phyloP scores from a whole-genome alignment of 2,113 vertebrate species.

The Poeciliopsis occidentalis region DNA sequence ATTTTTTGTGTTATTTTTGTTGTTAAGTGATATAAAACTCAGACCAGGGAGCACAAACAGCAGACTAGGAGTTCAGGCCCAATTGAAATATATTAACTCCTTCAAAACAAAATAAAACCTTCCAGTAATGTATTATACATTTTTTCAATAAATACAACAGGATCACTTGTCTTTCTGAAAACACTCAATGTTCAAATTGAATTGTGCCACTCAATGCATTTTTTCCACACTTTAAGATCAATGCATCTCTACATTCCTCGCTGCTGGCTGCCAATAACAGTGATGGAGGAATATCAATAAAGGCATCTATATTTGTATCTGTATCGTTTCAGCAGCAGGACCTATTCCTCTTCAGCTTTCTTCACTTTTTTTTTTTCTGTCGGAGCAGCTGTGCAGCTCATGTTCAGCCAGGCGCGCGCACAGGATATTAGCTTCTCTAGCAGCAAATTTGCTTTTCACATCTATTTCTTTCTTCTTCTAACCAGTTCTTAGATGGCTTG shows the following conservation, averaged over 20 bases:
- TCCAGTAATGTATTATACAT: conserved; percentile 29
- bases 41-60: neutral
- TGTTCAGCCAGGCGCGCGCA: conserved; percentile 81
- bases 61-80: conserved; percentile 37
- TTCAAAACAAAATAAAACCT: conserved; percentile 38
- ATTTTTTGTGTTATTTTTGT: neutral
- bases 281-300: conserved; percentile 79
- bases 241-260: conserved; percentile 74
- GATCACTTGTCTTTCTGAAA: conserved; percentile 59
- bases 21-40: neutral
- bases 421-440: conserved; percentile 97
- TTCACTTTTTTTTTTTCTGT: conserved; percentile 54
- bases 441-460: conserved; percentile 99
- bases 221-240: conserved; percentile 64
- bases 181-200: conserved; percentile 68
- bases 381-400: conserved; percentile 70
- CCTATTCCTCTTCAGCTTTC: conserved; percentile 70
- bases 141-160: conserved; percentile 48
- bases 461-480: conserved; percentile 93
- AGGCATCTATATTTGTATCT: conserved; percentile 77
- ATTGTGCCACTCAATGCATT: conserved; percentile 69
- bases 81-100: conserved; percentile 42
- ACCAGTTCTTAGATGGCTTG: conserved; percentile 92
- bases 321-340: conserved; percentile 73
- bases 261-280: conserved; percentile 77